phyloP scores from a whole-genome alignment of 2,888 invertebrate genomes.

The Mactromeris polynyma region DNA sequence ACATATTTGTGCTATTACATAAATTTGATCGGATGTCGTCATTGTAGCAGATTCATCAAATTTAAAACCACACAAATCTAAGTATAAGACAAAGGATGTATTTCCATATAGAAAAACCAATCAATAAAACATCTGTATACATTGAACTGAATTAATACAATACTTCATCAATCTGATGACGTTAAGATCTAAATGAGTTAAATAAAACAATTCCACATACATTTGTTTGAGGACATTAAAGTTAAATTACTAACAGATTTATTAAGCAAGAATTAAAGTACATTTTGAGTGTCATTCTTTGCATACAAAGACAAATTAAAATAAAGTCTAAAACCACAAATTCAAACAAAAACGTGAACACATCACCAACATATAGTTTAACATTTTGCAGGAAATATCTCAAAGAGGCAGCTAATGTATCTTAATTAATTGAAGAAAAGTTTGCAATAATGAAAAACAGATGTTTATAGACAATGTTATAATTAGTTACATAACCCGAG shows the following conservation, averaged over 20 bases:
- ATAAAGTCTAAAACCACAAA: background rate
- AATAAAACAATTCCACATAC: background rate
- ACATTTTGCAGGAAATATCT: background rate
- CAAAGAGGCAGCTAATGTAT: background rate
- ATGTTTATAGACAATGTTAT: no score
- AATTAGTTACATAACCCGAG: no score
- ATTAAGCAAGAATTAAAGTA: no score
- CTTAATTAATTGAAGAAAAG: background rate
- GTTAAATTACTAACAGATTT: no score
- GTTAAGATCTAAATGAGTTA: background rate
- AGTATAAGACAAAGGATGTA: background rate
- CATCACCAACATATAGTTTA: background rate
- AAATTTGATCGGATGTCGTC: background rate
- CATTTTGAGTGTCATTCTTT: no score
- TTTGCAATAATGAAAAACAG: no score
- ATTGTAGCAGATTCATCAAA: background rate
- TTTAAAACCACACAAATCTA: background rate
- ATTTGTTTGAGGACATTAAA: no score
- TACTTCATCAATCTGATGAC: background rate
- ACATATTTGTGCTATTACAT: background rate
- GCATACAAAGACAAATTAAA: no score
- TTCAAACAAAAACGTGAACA: background rate
- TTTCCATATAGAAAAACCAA: background rate
- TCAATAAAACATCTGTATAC: background rate
- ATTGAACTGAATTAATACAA: background rate